phyloP scores from a whole-genome alignment of 2,113 vertebrate genomes.

The Gymnorhina tibicen region DNA sequence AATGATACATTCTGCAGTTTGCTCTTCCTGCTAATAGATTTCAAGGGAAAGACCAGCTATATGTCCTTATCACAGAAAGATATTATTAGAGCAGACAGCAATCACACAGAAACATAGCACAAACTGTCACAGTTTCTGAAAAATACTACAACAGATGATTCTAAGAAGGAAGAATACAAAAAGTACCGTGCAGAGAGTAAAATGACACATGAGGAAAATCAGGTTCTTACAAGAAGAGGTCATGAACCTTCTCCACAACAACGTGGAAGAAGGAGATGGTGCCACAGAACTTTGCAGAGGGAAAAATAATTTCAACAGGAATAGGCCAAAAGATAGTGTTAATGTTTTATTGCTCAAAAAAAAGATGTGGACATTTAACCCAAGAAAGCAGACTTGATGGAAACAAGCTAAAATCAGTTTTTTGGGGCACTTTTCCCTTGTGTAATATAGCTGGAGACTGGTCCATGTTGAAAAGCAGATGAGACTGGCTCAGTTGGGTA shows the following conservation, averaged over 20 bases:
- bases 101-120: not conserved
- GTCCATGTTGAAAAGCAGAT: not conserved
- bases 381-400: not conserved
- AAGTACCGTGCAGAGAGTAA: not conserved
- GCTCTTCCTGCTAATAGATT: not conserved
- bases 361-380: not conserved
- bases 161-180: not conserved
- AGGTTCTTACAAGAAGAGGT: not conserved
- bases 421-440: not conserved
- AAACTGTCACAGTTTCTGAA: not conserved
- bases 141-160: not conserved
- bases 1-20: not conserved
- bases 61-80: not conserved
- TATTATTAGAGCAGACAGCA: not conserved
- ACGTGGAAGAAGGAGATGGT: not conserved
- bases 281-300: not conserved
- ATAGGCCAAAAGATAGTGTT: not conserved
- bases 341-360: not conserved
- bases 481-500: not conserved
- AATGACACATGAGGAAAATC: not conserved
- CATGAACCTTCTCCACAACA: not conserved
- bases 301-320: not conserved
- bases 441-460: not conserved
- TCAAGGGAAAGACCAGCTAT: not conserved
- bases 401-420: not conserved